These are phyloP conservation scores for Eupithecia abbreviata DNA, from an alignment of 2,888 invertebrate species.

Conservation along the genomic window DNA sequence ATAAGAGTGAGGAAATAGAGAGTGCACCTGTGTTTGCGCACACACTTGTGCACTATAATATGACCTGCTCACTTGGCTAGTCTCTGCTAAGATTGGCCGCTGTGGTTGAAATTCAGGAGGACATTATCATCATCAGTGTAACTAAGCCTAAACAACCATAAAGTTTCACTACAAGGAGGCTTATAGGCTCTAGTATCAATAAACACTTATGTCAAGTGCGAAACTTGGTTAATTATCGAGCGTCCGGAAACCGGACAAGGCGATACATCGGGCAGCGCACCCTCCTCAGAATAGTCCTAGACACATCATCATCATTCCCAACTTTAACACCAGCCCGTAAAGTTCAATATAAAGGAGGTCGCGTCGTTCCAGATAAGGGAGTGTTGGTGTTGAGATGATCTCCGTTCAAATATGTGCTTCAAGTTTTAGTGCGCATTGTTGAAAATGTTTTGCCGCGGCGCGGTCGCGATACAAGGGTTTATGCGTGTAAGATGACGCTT, in stretches of 20 bases:
- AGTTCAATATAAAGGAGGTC: constrained; percentile 47
- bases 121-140: not conserved
- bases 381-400: constrained; percentile 55
- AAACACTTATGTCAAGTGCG: constrained; percentile 55
- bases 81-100: too few relatives aligned
- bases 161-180: constrained; percentile 36
- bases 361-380: constrained; percentile 51
- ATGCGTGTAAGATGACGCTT: constrained; percentile 83
- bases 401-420: constrained; percentile 74
- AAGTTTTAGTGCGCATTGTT: constrained; percentile 74
- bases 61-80: too few relatives aligned
- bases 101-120: too few relatives aligned
- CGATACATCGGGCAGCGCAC: constrained; percentile 74
- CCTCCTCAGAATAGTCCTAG: constrained; percentile 68
- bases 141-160: constrained; percentile 2
- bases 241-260: constrained; percentile 82
- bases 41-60: too few relatives aligned
- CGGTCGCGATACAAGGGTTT: constrained; percentile 75
- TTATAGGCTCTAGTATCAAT: constrained; percentile 40
- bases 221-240: constrained; percentile 80
- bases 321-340: constrained; percentile 50
- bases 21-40: too few relatives aligned
- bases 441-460: constrained; percentile 70
- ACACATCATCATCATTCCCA: constrained; percentile 44
- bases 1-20: too few relatives aligned